Evolutionary conservation across 2,797 vertebrate species (phyloP), one percentile per base, ranked within the genome.

Genomic region (Dryobates pubescens): DNA sequence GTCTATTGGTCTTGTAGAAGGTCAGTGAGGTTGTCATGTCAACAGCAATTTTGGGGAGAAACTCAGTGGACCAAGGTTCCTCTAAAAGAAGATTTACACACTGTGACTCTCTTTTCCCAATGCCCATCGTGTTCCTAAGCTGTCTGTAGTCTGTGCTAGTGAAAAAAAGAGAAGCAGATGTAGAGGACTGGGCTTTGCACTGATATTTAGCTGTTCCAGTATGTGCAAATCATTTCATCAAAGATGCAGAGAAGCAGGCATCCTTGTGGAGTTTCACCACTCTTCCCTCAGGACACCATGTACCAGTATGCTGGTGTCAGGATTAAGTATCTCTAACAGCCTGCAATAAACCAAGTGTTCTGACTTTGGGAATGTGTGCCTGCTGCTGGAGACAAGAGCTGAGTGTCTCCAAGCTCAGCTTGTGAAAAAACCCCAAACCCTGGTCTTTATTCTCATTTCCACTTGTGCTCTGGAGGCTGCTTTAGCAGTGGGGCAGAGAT

Each of bases 341-440:
- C 67, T 70, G 53, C 29, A 72, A 32, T 59, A 72, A 83, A 71
- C 2, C 0, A 3, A 13, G 58, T 30, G 62, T 80, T 45, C 85
- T 92, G 78, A 74, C 41, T 86, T 63, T n/a, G 30, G 77, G 63
- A 78, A 64, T 88, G 88, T 73, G 17, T 79, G 82, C 49, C 85
- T 64, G 82, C 64, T 89, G 77, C 67, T 5, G 14, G 30, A 22
- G 51, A 34, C 14, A 59, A 45, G 51, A 64, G 32, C 57, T 70
- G 30, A 36, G 19, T 4, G 22, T 29, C 64, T 83, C 41, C 0
- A 2, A 64, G 45, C 71, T 76, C 68, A 71, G 41, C 54, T 26
- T 84, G 49, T 64, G 91, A 22, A 89, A 43, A 43, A 43, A 43
- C 17, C 16, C 41, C 15, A 17, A 76, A 76, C 30, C 34, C 54